Base-by-base conservation (phyloP, 2,888 invertebrate species). In the Drosophila suboccidentalis region DNA sequence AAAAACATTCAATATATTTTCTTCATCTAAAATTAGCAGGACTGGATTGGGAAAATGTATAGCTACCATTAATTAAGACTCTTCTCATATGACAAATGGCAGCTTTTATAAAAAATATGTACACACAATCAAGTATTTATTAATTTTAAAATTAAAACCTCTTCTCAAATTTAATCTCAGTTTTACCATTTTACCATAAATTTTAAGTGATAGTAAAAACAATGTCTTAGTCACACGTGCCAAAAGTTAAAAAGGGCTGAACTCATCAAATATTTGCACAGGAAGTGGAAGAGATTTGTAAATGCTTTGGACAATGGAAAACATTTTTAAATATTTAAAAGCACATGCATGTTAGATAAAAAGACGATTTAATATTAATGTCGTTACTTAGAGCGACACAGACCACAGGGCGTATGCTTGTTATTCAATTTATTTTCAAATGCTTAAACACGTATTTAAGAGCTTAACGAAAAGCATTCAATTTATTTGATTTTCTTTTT, bases 271-370 rank as follows among this genome's bases (percentile, higher is more conserved):
- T 61, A 61, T 61, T 61, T 47, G 46, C 19, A 53, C 29, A 1
- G 15, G 17, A 6, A 44, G 4, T 11, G 22, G 34, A 8, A n/a
- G 60, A 51, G 73, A 72, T 47, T 61, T 51, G 17, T 10, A 29
- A 26, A 29, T 58, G 51, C 26, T 6, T 32, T 17, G 75, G 38
- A 67, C 58, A 62, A 53, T 41, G 54, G 10, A 8, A 43, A 44
- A 22, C 46, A 29, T 29, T 58, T 38, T 60, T 75, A 50, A 61
- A 59, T 79, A 79, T 76, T 76, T 61, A 64, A 54, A 64, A 39
- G 46, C 36, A 38, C 58, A 39, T 59, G 44, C 46, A 49, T 36
- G 32, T 11, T 41, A 26, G 49, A 53, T 47, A 34, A 41, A 38
- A 9, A 41, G 34, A 8, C 17, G 8, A 53, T 60, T 60, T 41